Evolutionary conservation across 1,140 invertebrate species (phyloP), one percentile per base, ranked within the genome.

Genomic region (Nasonia giraulti): DNA sequence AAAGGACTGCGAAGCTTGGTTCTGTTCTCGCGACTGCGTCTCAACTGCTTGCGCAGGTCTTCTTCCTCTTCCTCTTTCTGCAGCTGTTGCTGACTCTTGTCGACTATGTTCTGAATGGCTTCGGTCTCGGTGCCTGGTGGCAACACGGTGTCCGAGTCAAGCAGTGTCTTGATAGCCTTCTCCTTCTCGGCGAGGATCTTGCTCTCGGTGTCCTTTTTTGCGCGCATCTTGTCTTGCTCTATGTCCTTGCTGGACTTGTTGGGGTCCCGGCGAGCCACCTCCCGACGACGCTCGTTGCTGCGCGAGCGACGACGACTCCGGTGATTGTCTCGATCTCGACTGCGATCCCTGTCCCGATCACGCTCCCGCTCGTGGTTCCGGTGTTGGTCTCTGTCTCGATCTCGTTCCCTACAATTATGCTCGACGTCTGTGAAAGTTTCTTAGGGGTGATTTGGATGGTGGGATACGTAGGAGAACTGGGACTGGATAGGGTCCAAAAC

Each of bases 141-240:
- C 11, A 93, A 91, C 7, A 93, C 89, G n/a, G 90, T 89, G n/a
- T 92, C 92, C 0, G 92, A 93, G 47, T 93, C 92, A 33, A 93
- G 78, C 10, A 93, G 85, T 80, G 91, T 87, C 44, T 93, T 93
- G 7, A 93, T 92, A 1, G 92, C 92, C 78, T 93, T 93, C 23
- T 93, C 92, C 33, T 93, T 93, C 82, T 93, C 92, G 0, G 92
- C 92, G 1, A 93, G 87, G 0, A 93, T 91, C 77, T 93, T 93
- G 76, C 85, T 93, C 12, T 93, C 92, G 3, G 87, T 91, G 33
- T 92, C 90, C 12, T 90, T 91, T 80, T 92, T 92, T 2, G 90
- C 88, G 0, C 91, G 88, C 14, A 91, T 87, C 47, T 93, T 93
- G 62, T 93, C 92, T 2, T 89, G 89, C 40, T 93, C 92, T 4